Evolutionary conservation across 2,113 vertebrate genomes (phyloP), one percentile per base, ranked within the genome.

Genomic region (Corydoras sp.): DNA sequence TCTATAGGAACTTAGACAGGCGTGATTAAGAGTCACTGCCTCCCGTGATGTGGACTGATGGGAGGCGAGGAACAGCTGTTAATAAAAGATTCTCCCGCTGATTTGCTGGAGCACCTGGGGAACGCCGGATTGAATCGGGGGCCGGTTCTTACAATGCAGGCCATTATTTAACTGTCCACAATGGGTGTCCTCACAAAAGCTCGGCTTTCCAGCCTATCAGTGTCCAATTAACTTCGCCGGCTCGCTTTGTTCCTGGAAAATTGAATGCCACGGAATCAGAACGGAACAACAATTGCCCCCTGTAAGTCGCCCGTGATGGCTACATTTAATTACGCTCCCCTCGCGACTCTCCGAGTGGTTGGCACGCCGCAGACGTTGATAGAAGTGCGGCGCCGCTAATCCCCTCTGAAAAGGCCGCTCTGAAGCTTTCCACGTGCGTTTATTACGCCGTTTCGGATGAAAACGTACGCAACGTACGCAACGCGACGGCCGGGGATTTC

Each of bases 151-250:
- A 74, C 73, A 77, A 72, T 68, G 65, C n/a, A 29, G 48, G 66
- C 65, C 63, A 56, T 79, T 77, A 79, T 77, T 77, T 62, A 71
- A 60, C 61, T 14, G 71, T 74, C 62, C 72, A 68, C 66, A 77
- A 70, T 67, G 51, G 60, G 15, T 24, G 62, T 72, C 60, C 5
- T 11, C 43, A 75, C 77, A 80, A 79, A 77, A 67, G 75, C 62
- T 68, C 30, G 48, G 64, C 69, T 60, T 53, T 67, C 64, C 60
- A 59, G 18, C 72, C 74, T 29, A 71, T 80, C 62, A 69, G 73
- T 56, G 70, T 76, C 79, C 78, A 79, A 83, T 81, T 81, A 81
- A 81, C 73, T 75, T 71, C 53, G 63, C 75, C 61, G 24, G 74
- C 59, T 78, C 60, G 65, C 54, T 79, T 77, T 79, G 76, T 75